Evolutionary conservation across 2,113 vertebrate genomes (phyloP).

Genomic region (Nerophis lumbriciformis): DNA sequence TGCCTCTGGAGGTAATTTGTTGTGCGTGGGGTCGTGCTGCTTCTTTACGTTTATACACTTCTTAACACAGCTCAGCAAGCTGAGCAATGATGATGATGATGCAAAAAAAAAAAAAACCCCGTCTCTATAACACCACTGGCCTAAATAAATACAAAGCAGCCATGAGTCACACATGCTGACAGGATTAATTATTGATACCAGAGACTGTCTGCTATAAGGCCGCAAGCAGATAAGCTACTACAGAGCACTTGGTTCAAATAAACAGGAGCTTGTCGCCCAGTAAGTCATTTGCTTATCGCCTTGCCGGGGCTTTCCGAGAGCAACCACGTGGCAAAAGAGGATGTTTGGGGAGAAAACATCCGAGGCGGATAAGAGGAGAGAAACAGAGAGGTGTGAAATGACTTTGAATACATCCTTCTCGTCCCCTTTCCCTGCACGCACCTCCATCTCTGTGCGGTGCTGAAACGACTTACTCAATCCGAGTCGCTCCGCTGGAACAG

Average conservation of each 20-base stretch:
- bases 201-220: constrained; percentile 43
- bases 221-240: constrained; percentile 46
- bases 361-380: constrained; percentile 29
- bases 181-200: constrained; percentile 52
- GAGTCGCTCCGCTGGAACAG: constrained; percentile 17
- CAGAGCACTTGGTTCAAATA: constrained; percentile 53
- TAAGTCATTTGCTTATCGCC: constrained; percentile 32
- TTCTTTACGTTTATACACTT: constrained; percentile 17
- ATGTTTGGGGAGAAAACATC: constrained; percentile 29
- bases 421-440: background rate
- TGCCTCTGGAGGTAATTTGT: constrained; percentile 39
- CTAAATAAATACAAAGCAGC: constrained; percentile 8
- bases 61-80: constrained; percentile 11
- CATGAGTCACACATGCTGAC: constrained; percentile 40
- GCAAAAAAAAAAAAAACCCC: constrained; percentile 14
- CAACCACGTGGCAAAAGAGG: constrained; percentile 6
- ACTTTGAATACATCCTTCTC: constrained; percentile 26
- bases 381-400: constrained; percentile 48
- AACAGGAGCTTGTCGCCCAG: constrained; percentile 32
- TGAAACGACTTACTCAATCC: constrained; percentile 10
- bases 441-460: constrained; percentile 8
- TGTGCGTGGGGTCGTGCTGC: constrained; percentile 21
- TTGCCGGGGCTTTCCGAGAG: background rate
- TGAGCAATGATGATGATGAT: constrained; percentile 18
- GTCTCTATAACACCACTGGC: constrained; percentile 20